phyloP scores from a whole-genome alignment of 2,888 invertebrate species.

The Pterostichus madidus region DNA sequence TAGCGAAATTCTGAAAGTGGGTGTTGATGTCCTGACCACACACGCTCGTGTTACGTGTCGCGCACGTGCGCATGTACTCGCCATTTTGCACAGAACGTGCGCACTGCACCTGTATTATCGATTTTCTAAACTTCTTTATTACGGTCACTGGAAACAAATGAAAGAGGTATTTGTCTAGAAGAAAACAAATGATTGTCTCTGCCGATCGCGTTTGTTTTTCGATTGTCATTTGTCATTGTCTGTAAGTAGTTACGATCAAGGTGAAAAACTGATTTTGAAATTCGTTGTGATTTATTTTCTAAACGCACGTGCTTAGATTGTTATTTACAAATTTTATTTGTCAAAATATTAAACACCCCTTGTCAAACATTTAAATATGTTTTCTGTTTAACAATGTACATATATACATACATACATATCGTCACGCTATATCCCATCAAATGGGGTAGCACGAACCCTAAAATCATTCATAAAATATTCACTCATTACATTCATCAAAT shows the following conservation, averaged over 20 bases:
- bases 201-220: constrained; percentile 62
- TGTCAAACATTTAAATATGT: too few species aligned
- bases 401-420: too few species aligned
- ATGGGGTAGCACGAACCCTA: too few species aligned
- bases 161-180: constrained; percentile 62
- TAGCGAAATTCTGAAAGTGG: constrained; percentile 65
- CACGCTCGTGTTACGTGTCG: constrained; percentile 47
- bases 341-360: too few species aligned
- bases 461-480: too few species aligned
- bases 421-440: too few species aligned
- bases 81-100: constrained; percentile 27
- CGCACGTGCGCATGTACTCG: constrained; percentile 31
- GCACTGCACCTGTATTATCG: constrained; percentile 61
- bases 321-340: too few species aligned
- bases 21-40: constrained; percentile 63
- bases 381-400: too few species aligned
- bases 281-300: constrained; percentile 33
- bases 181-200: constrained; percentile 57
- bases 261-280: constrained; percentile 51
- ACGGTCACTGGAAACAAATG: constrained; percentile 53
- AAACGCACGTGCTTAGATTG: constrained; percentile 24
- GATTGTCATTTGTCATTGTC: constrained; percentile 63
- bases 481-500: too few species aligned
- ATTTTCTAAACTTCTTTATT: constrained; percentile 66
- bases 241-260: constrained; percentile 42